Base-by-base conservation (phyloP, 2,797 vertebrate genomes). In the Natrix natrix region DNA sequence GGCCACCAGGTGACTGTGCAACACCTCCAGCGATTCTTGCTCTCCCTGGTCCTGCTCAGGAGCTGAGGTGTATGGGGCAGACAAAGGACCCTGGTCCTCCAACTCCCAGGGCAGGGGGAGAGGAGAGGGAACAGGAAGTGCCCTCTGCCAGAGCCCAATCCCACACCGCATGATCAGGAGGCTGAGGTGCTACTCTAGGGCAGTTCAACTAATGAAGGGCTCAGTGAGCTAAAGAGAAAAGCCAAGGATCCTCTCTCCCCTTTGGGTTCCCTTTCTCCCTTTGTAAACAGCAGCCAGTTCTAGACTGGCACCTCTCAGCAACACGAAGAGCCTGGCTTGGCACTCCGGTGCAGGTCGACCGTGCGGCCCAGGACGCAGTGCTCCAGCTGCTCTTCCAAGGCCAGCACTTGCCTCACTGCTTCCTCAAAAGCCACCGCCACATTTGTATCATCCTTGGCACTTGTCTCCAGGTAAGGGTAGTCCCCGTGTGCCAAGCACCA, bases 371-470 rank as follows among this genome's bases (percentile, higher is more conserved):
- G 97, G 95, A 99, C 97, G 63, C 98, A 97, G 88, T 99, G 99
- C 97, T 99, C 99, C 55, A 98, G 97, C 94, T 98, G 98, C 95
- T 99, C 99, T 96, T 99, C 99, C 37, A 98, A 97, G 0, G 99
- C 99, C 94, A 99, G 97, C 59, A 99, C 99, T 96, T 98, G 99
- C 37, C 98, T 97, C 94, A 99, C 99, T 0, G 99, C 99, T n/a
- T 99, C 98, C 97, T 99, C 99, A 88, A 99, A 99, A 32, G 99
- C 99, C 94, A 98, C 98, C 0, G 98, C 98, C 93, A 99, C 99
- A 54, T 99, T 99, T 91, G 98, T 99, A 97, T 99, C 99, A 93
- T 99, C 99, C 97, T 99, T 99, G 95, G 99, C 99, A 86, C 99
- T 99, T 94, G 99, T 99, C 97, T 99, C 99, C 96, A 99, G 98